Evolutionary conservation across 2,797 vertebrate species (phyloP).

Genomic region (Coregonus ussuriensis): DNA sequence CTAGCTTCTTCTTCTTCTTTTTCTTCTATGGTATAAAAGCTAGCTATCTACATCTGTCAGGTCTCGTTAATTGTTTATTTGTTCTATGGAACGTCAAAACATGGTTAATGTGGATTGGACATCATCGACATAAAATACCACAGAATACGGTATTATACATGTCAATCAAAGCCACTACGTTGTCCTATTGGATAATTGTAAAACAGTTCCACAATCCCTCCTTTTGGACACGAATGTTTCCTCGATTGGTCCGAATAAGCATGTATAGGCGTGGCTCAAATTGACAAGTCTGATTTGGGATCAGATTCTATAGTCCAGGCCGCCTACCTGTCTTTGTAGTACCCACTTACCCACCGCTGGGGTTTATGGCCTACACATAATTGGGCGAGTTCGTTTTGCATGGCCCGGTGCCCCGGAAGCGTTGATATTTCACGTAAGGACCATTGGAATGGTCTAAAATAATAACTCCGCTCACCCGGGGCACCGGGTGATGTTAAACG

Average conservation of each 20-base stretch:
- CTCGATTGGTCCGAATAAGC: constrained; percentile 1
- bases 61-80: constrained; percentile 30
- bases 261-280: too few relatives aligned
- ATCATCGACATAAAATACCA: not conserved
- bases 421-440: too few relatives aligned
- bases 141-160: constrained; percentile 50
- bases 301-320: too few relatives aligned
- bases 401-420: too few relatives aligned
- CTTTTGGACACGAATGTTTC: not conserved
- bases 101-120: constrained; percentile 68
- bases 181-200: not conserved
- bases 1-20: not conserved
- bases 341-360: too few relatives aligned
- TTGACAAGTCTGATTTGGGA: too few relatives aligned
- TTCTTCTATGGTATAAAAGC: not conserved
- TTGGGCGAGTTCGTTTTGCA: too few relatives aligned
- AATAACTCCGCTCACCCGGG: too few relatives aligned
- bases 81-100: constrained; percentile 45
- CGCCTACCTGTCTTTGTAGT: too few relatives aligned
- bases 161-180: constrained; percentile 38
- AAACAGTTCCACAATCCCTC: constrained; percentile 4
- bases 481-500: too few relatives aligned
- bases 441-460: too few relatives aligned
- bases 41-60: constrained; percentile 41
- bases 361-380: too few relatives aligned